Evolutionary conservation across 1,140 invertebrate species (phyloP).

Genomic region (Arctopsyche grandis): DNA sequence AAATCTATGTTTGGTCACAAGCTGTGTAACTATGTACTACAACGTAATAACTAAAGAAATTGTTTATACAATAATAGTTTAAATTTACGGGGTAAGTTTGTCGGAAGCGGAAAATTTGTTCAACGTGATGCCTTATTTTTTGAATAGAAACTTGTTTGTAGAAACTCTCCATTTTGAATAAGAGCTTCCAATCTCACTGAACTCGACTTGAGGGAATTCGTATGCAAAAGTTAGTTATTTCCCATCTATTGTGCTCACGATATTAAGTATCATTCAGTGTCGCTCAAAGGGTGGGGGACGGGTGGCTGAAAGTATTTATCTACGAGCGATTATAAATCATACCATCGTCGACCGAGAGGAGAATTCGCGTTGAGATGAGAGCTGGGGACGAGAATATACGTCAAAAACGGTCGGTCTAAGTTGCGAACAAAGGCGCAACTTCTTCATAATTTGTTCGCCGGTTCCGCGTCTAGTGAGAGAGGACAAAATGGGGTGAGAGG

Average conservation of each 20-base stretch:
- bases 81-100: no score
- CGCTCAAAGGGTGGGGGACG: neutral
- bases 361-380: no score
- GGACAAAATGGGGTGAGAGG: neutral
- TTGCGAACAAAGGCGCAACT: neutral
- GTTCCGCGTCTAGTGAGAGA: neutral
- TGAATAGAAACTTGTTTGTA: no score
- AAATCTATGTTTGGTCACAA: no score
- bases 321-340: neutral
- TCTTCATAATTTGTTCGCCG: slow-evolving; percentile 23
- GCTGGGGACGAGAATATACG: neutral
- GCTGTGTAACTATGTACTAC: no score
- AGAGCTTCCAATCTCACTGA: neutral
- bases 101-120: no score
- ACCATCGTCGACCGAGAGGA: no score
- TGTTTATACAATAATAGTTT: no score
- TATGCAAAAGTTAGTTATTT: neutral
- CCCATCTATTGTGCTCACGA: neutral
- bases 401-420: slow-evolving; percentile 3
- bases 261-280: slow-evolving; percentile 4
- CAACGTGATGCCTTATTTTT: no score
- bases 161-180: neutral
- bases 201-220: neutral
- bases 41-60: no score
- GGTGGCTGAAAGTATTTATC: neutral